phyloP scores from a whole-genome alignment of 2,113 vertebrate species.

The Labeo rohita region DNA sequence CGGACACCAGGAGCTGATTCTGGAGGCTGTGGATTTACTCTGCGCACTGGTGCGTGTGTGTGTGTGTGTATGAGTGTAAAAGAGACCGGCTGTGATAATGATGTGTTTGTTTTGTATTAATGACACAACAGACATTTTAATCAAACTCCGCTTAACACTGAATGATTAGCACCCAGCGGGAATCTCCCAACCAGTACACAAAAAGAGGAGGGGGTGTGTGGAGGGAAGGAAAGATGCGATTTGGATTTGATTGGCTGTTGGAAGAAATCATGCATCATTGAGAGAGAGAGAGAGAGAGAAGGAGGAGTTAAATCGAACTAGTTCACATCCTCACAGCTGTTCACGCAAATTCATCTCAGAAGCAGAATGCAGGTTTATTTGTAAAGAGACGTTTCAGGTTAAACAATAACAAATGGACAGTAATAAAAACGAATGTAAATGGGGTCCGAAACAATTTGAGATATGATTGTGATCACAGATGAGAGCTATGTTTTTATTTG shows the following conservation, averaged over 20 bases:
- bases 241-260: slow-evolving; percentile 20
- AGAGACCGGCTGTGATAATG: slow-evolving; percentile 44
- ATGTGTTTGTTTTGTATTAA: slow-evolving; percentile 55
- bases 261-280: background rate
- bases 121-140: slow-evolving; percentile 52
- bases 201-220: slow-evolving; percentile 39
- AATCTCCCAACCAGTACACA: slow-evolving; percentile 37
- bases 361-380: background rate
- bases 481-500: too few species aligned
- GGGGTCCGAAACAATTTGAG: background rate
- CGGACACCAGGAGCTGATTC: slow-evolving; percentile 64
- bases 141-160: slow-evolving; percentile 50
- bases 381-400: background rate
- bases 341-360: background rate
- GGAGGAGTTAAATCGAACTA: background rate
- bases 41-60: slow-evolving; percentile 58
- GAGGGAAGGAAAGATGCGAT: slow-evolving; percentile 10
- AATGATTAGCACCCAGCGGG: slow-evolving; percentile 57
- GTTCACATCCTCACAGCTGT: background rate
- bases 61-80: slow-evolving; percentile 8
- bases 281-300: background rate
- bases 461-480: background rate
- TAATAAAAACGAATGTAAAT: background rate
- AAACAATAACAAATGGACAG: background rate
- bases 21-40: slow-evolving; percentile 62